These are phyloP conservation scores for Pelvicachromis taeniatus DNA, from an alignment of 2,113 vertebrate genomes.

Conservation along the genomic window DNA sequence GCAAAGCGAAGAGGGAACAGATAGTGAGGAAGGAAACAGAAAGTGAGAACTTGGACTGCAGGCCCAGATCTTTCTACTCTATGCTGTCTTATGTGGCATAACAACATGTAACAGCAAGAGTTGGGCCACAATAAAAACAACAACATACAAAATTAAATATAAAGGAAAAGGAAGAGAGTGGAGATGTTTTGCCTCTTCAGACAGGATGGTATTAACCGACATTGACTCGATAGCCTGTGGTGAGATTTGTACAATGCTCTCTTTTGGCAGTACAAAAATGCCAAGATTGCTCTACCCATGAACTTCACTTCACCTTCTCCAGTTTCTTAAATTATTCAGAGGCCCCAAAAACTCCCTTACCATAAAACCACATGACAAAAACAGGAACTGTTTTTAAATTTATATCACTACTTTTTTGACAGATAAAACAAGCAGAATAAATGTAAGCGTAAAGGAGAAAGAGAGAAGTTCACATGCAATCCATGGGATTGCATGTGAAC, in stretches of 20 bases:
- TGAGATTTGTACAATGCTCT: not conserved
- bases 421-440: not conserved
- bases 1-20: not conserved
- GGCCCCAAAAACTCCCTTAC: rapidly evolving
- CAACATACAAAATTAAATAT: not conserved
- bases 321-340: not conserved
- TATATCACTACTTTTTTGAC: not conserved
- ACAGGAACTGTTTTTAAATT: not conserved
- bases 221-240: not conserved
- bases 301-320: not conserved
- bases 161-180: not conserved
- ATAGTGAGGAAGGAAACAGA: not conserved
- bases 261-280: not conserved
- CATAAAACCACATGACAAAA: not conserved
- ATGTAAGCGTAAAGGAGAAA: not conserved
- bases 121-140: not conserved
- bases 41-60: not conserved
- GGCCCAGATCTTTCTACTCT: not conserved
- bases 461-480: not conserved
- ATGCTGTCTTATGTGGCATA: not conserved
- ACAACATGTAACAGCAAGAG: not conserved
- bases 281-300: not conserved
- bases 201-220: not conserved
- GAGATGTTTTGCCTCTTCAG: not conserved
- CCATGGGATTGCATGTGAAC: not conserved